Percentiles rank a stretch among this genome's conserved stretches.
These are phyloP conservation scores for Morpho achilles DNA, from an alignment of 2,888 invertebrate species.

Conservation along the genomic window DNA sequence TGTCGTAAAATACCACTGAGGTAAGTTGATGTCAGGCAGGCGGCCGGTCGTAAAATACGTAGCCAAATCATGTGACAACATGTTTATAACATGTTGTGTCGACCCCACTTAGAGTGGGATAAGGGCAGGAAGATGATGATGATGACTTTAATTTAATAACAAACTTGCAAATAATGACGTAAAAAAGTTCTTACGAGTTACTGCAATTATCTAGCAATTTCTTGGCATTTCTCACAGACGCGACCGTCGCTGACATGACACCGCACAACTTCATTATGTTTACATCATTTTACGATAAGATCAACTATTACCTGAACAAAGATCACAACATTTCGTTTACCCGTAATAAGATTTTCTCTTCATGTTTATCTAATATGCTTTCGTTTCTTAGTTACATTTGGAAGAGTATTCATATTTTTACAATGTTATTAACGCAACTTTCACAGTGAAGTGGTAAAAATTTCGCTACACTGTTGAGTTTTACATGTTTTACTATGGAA, in stretches of 20 bases:
- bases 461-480: too few relatives aligned
- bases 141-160: too few relatives aligned
- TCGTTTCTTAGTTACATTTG: constrained; percentile 8
- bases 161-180: background rate
- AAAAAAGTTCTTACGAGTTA: constrained; percentile 5
- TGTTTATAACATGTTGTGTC: too few relatives aligned
- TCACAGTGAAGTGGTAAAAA: constrained; percentile 5
- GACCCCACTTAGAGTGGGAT: too few relatives aligned
- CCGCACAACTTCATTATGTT: constrained; percentile 18
- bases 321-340: constrained; percentile 21
- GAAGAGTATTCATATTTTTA: constrained; percentile 18
- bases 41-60: too few relatives aligned
- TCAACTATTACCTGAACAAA: constrained; percentile 19
- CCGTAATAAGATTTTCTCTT: constrained; percentile 15
- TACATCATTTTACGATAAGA: constrained; percentile 22
- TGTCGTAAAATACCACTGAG: too few relatives aligned
- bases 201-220: constrained; percentile 4
- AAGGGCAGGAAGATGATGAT: too few relatives aligned
- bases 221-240: constrained; percentile 10
- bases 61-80: too few relatives aligned
- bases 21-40: too few relatives aligned
- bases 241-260: constrained; percentile 8
- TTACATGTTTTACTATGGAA: too few relatives aligned
- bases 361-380: constrained; percentile 13
- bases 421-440: constrained; percentile 6